Percentiles rank a stretch among this genome's conserved stretches.
Conservation (phyloP, 2,888 invertebrate genomes). For the Agonum fuliginosum region DNA sequence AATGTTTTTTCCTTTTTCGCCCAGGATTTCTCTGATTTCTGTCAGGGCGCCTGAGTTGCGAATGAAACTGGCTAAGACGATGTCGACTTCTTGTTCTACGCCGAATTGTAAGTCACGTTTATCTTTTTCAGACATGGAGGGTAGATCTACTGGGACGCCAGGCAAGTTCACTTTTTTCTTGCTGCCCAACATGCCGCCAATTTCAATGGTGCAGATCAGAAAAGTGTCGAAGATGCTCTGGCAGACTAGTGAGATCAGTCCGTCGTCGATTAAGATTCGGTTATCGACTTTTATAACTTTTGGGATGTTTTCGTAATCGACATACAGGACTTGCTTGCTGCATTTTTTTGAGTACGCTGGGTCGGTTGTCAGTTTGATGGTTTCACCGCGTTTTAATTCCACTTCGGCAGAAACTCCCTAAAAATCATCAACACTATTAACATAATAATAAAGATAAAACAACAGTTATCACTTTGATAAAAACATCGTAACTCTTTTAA, state of each 20-base stretch:
- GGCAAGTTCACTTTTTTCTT: slow-evolving; percentile 98
- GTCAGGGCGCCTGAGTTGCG: slow-evolving; percentile 91
- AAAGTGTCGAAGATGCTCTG: slow-evolving; percentile 78
- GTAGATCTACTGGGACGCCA: slow-evolving; percentile 95
- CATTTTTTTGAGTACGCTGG: slow-evolving; percentile 86
- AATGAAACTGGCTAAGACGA: slow-evolving; percentile 98
- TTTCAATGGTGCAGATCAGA: slow-evolving; percentile 91
- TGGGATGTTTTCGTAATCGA: slow-evolving; percentile 96
- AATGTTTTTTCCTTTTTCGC: slow-evolving; percentile 92
- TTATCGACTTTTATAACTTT: slow-evolving; percentile 92
- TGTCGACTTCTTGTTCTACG: slow-evolving; percentile 93
- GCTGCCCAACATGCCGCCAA: slow-evolving; percentile 95
- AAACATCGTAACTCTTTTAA: too few relatives aligned
- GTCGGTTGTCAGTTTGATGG: slow-evolving; percentile 90
- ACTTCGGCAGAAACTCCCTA: slow-evolving; percentile 93
- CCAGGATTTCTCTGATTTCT: slow-evolving; percentile 91
- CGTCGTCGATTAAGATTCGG: slow-evolving; percentile 95
- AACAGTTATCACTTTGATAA: not conserved
- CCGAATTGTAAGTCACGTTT: slow-evolving; percentile 93
- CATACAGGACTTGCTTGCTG: slow-evolving; percentile 82
- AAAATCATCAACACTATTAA: slow-evolving; percentile 56
- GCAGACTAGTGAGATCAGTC: slow-evolving; percentile 94
- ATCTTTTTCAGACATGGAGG: slow-evolving; percentile 98
- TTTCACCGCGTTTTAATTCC: slow-evolving; percentile 88
- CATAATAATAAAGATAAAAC: not conserved